Conservation (phyloP, 2,113 vertebrate genomes). For the Harpagus bidentatus region DNA sequence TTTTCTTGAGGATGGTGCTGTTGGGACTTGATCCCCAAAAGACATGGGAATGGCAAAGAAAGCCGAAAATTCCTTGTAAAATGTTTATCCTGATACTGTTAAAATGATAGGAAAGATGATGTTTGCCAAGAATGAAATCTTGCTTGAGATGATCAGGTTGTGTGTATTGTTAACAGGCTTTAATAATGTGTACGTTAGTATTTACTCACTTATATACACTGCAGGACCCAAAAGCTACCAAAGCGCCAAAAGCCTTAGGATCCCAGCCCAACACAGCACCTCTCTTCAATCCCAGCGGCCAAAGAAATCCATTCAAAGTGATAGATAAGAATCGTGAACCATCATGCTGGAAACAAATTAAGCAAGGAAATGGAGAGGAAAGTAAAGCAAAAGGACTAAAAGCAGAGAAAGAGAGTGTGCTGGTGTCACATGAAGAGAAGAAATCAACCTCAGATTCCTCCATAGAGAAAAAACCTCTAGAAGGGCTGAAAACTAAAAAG, state of each 20-base stretch:
- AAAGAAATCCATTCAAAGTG: conserved; percentile 88
- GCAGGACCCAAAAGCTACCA: conserved; percentile 71
- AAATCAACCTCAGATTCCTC: conserved; percentile 3
- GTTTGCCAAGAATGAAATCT: not conserved
- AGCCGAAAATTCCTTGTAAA: not conserved
- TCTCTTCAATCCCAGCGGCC: conserved; percentile 30
- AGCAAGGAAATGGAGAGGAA: not conserved
- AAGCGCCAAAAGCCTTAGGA: not conserved
- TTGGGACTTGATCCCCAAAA: not conserved
- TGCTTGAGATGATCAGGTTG: not conserved
- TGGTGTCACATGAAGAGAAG: not conserved
- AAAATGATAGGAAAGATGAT: not conserved
- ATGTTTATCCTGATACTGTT: not conserved
- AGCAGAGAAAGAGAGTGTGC: not conserved
- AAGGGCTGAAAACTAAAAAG: conserved; percentile 67
- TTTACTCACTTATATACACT: not conserved
- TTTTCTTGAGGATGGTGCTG: not conserved
- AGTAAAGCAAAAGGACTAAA: not conserved
- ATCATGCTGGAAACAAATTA: conserved; percentile 66
- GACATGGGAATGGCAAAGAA: not conserved
- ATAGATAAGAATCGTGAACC: conserved; percentile 62
- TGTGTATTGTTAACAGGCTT: not conserved
- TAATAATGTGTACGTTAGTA: not conserved
- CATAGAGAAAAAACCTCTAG: conserved; percentile 45
- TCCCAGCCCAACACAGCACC: not conserved